Evolutionary conservation across 2,888 invertebrate species (phyloP).

Genomic region (Drosophila ochracea): DNA sequence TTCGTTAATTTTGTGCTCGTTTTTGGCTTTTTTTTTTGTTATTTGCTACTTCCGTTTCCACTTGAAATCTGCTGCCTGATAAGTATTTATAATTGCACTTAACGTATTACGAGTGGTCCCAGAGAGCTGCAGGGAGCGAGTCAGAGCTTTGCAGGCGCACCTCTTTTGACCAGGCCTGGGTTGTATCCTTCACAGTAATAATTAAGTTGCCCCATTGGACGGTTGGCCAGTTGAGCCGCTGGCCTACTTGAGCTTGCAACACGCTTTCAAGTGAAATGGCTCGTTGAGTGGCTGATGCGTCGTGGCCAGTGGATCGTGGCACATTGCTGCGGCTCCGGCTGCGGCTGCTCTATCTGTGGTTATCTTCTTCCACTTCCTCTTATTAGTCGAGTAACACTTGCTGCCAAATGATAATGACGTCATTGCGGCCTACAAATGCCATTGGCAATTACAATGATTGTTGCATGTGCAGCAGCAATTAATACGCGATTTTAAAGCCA

Average conservation of each 20-base stretch:
- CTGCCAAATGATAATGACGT: constrained; percentile 71
- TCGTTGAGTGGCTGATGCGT: constrained; percentile 47
- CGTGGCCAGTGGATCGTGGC: constrained; percentile 25
- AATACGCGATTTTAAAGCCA: constrained; percentile 32
- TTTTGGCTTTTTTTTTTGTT: neutral
- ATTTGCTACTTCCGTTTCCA: constrained; percentile 42
- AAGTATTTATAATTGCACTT: constrained; percentile 77
- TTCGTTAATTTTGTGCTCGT: constrained; percentile 51
- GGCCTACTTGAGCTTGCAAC: constrained; percentile 40
- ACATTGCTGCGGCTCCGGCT: constrained; percentile 31
- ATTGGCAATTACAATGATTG: constrained; percentile 27
- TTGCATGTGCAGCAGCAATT: constrained; percentile 48
- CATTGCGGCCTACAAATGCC: constrained; percentile 59
- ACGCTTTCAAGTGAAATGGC: constrained; percentile 58
- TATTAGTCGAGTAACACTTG: constrained; percentile 62
- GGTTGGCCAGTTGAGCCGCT: constrained; percentile 22
- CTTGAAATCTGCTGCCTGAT: constrained; percentile 61
- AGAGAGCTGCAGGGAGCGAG: neutral
- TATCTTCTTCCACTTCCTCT: constrained; percentile 40
- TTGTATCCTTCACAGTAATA: constrained; percentile 51
- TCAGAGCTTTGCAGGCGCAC: neutral
- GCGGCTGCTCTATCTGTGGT: constrained; percentile 11
- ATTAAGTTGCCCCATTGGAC: constrained; percentile 67
- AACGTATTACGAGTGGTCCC: constrained; percentile 44
- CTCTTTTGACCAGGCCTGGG: constrained; percentile 1